Conservation (phyloP, 1,140 invertebrate species). For the Chrysoperla carnea region DNA sequence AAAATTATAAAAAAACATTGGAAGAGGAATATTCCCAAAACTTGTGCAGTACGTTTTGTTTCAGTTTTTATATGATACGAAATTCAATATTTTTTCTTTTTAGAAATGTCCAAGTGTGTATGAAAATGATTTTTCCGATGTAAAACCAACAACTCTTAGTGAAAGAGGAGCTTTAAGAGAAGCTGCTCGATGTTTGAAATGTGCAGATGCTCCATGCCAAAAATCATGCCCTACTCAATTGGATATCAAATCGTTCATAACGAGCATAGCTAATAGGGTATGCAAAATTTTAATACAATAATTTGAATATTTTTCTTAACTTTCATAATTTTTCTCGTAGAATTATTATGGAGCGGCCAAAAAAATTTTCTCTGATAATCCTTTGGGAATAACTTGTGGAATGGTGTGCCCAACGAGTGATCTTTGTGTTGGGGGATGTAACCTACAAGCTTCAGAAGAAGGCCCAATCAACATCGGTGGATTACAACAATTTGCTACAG, state of each 20-base stretch:
- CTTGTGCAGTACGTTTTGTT: constrained; percentile 56
- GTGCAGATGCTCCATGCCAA: constrained; percentile 95
- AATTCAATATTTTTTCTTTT: constrained; percentile 1
- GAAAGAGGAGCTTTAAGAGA: constrained; percentile 85
- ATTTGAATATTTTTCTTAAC: too few relatives aligned
- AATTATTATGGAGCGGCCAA: constrained; percentile 98
- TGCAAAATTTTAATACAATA: not conserved
- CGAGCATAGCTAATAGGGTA: constrained; percentile 89
- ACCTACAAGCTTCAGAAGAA: constrained; percentile 86
- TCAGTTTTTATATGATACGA: constrained; percentile 3
- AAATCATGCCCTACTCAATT: constrained; percentile 96
- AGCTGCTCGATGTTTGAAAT: constrained; percentile 86
- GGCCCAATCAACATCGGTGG: constrained; percentile 97
- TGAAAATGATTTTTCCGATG: constrained; percentile 87
- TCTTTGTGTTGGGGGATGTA: constrained; percentile 94
- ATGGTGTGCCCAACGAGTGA: constrained; percentile 99
- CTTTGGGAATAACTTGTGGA: constrained; percentile 87
- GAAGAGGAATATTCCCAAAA: constrained; percentile 82
- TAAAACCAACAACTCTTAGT: constrained; percentile 92
- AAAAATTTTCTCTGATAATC: constrained; percentile 93
- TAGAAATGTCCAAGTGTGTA: constrained; percentile 47
- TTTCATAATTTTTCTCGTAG: constrained; percentile 19
- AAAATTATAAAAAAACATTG: constrained; percentile 83
- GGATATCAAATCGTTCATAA: constrained; percentile 94
- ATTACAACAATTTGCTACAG: constrained; percentile 92